Percentiles rank a stretch among this genome's conserved stretches.
Conservation (phyloP, 2,888 invertebrate genomes). For the Mesopsocus fuscifrons region DNA sequence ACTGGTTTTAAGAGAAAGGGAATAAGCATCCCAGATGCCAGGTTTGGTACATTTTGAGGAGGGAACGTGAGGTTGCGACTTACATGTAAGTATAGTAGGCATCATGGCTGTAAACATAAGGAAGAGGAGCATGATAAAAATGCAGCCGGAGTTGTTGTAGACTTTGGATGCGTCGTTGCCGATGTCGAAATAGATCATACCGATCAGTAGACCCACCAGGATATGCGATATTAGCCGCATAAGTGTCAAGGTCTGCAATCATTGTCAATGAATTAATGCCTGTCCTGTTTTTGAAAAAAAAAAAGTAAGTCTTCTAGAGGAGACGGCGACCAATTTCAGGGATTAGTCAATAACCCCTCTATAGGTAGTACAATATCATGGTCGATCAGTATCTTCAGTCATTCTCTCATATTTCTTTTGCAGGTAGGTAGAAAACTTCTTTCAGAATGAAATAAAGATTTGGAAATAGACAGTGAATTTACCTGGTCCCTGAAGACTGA, state of each 20-base stretch:
- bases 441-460: no score
- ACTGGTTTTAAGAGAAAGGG: no score
- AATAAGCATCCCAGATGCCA: neutral
- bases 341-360: no score
- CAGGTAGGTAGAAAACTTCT: no score
- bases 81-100: slow-evolving; percentile 95
- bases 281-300: no score
- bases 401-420: no score
- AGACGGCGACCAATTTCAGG: neutral
- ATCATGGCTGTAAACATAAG: slow-evolving; percentile 97
- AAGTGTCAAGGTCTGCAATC: slow-evolving; percentile 67
- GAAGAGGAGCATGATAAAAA: slow-evolving; percentile 91
- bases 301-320: neutral
- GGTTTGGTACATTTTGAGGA: neutral
- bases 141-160: slow-evolving; percentile 85
- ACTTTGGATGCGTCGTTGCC: slow-evolving; percentile 87
- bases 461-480: no score
- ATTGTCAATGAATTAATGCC: no score
- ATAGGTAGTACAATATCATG: no score
- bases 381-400: no score
- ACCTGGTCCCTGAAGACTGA: slow-evolving; percentile 55
- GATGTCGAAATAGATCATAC: slow-evolving; percentile 81
- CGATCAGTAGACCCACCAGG: slow-evolving; percentile 77
- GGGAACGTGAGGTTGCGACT: no score
- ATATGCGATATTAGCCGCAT: slow-evolving; percentile 74